Conservation (phyloP, 1,140 invertebrate genomes). For the Venustaconcha ellipsiformis region DNA sequence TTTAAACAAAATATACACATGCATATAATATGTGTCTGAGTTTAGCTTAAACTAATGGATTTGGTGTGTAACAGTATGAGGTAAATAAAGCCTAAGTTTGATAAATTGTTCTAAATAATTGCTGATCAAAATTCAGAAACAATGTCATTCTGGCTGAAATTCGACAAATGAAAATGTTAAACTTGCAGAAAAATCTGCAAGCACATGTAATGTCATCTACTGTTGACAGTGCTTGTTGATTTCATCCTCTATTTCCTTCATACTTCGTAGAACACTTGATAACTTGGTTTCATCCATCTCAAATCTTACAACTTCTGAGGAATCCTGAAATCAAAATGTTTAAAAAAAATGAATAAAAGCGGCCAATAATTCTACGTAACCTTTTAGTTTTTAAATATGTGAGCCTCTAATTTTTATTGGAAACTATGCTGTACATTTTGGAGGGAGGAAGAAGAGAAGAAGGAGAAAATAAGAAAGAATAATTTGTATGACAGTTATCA, state of each 20-base stretch:
- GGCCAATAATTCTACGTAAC: neutral
- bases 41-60: no score
- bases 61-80: no score
- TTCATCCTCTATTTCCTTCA: slow-evolving; percentile 61
- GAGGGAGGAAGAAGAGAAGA: neutral
- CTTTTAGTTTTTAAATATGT: neutral
- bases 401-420: neutral
- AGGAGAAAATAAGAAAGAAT: neutral
- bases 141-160: no score
- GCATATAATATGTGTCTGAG: no score
- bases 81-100: no score
- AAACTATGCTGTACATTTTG: neutral
- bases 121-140: no score
- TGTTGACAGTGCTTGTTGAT: slow-evolving; percentile 55
- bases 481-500: neutral
- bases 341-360: neutral
- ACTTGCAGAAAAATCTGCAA: no score
- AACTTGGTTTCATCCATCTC: slow-evolving; percentile 61
- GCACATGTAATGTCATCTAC: neutral
- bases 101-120: no score
- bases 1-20: no score
- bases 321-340: slow-evolving; percentile 44
- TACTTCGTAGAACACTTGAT: slow-evolving; percentile 46
- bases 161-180: no score
- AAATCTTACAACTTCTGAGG: slow-evolving; percentile 56